Evolutionary conservation across 2,797 vertebrate species (phyloP).

Genomic region (Enteromius unitaeniatus): DNA sequence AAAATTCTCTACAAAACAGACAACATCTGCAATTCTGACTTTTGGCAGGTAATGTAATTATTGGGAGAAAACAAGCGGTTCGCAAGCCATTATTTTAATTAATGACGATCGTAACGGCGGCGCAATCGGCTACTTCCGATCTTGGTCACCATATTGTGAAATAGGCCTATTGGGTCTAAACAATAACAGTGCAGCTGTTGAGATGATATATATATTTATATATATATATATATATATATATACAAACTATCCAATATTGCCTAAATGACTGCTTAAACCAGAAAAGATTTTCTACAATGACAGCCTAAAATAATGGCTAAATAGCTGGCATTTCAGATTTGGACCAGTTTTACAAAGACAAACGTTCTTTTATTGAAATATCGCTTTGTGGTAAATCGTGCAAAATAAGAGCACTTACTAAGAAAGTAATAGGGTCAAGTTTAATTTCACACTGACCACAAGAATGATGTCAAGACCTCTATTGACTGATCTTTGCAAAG

Average conservation of each 20-base stretch:
- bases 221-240: no score
- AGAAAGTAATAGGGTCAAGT: conserved; percentile 3
- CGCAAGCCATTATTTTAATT: background rate
- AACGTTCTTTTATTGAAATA: background rate
- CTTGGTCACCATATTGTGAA: no score
- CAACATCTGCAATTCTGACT: no score
- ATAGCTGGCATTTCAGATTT: background rate
- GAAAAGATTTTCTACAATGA: background rate
- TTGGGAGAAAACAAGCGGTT: background rate
- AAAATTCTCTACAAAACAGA: no score
- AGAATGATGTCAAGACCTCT: conserved; percentile 11
- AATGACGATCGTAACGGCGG: background rate
- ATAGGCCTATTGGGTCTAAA: background rate
- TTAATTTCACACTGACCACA: background rate
- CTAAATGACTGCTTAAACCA: background rate
- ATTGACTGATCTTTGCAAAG: background rate
- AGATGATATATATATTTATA: no score
- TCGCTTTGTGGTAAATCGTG: no score
- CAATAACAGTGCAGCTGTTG: background rate
- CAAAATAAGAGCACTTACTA: background rate
- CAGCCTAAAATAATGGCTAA: background rate
- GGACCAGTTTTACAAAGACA: background rate
- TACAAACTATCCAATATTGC: background rate
- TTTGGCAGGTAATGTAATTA: no score
- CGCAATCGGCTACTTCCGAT: background rate